phyloP scores from a whole-genome alignment of 2,888 invertebrate species.

The Argynnis bischoffii region DNA sequence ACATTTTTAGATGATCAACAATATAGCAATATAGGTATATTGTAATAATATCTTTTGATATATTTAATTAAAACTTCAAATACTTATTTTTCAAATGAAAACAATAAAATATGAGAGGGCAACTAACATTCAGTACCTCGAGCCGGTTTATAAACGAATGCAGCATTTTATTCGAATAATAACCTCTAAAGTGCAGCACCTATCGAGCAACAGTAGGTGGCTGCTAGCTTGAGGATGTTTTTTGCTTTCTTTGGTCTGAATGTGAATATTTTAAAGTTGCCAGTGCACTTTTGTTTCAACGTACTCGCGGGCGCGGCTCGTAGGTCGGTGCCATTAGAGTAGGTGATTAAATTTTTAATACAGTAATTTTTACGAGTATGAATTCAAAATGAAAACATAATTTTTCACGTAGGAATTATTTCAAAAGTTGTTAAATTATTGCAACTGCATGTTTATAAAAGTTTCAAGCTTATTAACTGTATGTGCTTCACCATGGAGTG shows the following conservation, averaged over 20 bases:
- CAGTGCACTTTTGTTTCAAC: neutral
- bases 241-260: neutral
- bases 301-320: neutral
- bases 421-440: neutral
- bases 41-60: too few relatives aligned
- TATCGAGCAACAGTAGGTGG: too few relatives aligned
- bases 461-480: slow-evolving; percentile 1
- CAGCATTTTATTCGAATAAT: slow-evolving; percentile 8
- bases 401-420: neutral
- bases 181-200: neutral
- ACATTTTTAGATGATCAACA: too few relatives aligned
- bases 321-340: neutral
- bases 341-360: slow-evolving; percentile 13
- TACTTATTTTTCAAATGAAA: neutral
- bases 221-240: neutral
- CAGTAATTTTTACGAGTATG: neutral
- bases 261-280: slow-evolving; percentile 2
- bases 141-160: slow-evolving; percentile 25
- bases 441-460: neutral
- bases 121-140: slow-evolving; percentile 4
- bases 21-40: too few relatives aligned
- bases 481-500: neutral
- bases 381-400: slow-evolving; percentile 2
- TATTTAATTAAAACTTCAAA: neutral
- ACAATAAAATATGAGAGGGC: slow-evolving; percentile 1